Conservation (phyloP, 53 echinoderm and acorn worm species). For the Paracentrotus lividus region DNA sequence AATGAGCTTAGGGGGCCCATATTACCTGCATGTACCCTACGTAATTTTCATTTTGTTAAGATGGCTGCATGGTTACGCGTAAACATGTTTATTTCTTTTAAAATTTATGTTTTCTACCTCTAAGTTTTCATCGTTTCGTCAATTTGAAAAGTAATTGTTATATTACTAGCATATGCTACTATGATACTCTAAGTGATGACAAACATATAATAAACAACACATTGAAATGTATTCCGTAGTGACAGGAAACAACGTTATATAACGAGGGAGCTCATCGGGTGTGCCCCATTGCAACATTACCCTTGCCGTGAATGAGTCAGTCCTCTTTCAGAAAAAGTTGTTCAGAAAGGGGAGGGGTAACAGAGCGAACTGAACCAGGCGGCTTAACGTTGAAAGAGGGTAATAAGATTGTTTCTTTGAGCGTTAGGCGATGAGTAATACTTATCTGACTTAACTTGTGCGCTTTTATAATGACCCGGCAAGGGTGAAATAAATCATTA, state of each 20-base stretch:
- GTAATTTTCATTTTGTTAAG: no score
- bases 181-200: no score
- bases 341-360: slow-evolving; percentile 19
- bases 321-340: no score
- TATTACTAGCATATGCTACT: no score
- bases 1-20: no score
- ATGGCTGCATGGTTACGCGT: no score
- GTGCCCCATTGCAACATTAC: background rate
- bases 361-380: background rate
- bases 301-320: background rate
- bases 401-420: background rate
- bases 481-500: slow-evolving; percentile 45
- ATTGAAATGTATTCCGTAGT: background rate
- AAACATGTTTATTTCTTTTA: no score
- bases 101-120: no score
- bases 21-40: no score
- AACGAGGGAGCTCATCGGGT: background rate
- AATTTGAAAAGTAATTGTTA: no score
- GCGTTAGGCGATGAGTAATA: slow-evolving; percentile 7
- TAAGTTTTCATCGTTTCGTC: no score
- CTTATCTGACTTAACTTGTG: slow-evolving; percentile 29
- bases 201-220: background rate
- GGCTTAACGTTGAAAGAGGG: slow-evolving; percentile 1
- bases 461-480: slow-evolving; percentile 30
- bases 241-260: slow-evolving; percentile 7